phyloP scores from a whole-genome alignment of 2,797 vertebrate genomes.

The Peromyscus melanophrys region DNA sequence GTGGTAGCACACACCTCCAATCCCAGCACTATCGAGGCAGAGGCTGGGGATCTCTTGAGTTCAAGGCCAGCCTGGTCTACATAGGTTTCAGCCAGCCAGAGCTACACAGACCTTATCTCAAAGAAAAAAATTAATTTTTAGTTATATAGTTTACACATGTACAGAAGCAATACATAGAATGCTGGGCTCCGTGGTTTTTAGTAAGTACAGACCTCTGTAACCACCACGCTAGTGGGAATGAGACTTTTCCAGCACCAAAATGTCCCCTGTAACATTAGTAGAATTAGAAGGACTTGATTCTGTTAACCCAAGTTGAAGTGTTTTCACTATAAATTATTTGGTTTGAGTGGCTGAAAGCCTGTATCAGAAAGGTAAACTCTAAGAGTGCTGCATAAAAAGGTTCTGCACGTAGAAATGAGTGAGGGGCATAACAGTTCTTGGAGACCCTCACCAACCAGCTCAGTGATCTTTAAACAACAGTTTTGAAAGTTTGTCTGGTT shows the following conservation, averaged over 20 bases:
- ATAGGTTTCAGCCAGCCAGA: background rate
- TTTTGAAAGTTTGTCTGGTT: constrained; percentile 44
- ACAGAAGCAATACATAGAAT: constrained; percentile 6
- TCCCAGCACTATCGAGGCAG: background rate
- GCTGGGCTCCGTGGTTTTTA: background rate
- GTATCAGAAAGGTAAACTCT: constrained; percentile 53
- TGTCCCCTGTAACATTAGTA: constrained; percentile 25
- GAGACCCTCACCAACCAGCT: constrained; percentile 35
- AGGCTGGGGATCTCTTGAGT: background rate
- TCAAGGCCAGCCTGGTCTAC: background rate
- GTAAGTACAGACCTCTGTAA: background rate
- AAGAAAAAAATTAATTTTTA: constrained; percentile 21
- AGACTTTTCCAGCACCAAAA: background rate
- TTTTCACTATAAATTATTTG: constrained; percentile 62
- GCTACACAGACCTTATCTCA: background rate
- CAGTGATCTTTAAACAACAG: constrained; percentile 7
- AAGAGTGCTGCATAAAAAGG: constrained; percentile 40
- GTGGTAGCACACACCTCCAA: background rate
- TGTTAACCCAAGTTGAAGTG: constrained; percentile 50
- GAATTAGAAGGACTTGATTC: constrained; percentile 72
- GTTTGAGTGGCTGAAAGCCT: constrained; percentile 57
- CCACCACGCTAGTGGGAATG: background rate
- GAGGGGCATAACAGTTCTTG: constrained; percentile 22
- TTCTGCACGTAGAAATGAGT: constrained; percentile 39
- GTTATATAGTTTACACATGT: background rate